Percentiles rank a stretch among this genome's conserved stretches.
These are phyloP conservation scores for Lasioglossum albipes DNA, from an alignment of 1,140 invertebrate species.

Conservation along the genomic window DNA sequence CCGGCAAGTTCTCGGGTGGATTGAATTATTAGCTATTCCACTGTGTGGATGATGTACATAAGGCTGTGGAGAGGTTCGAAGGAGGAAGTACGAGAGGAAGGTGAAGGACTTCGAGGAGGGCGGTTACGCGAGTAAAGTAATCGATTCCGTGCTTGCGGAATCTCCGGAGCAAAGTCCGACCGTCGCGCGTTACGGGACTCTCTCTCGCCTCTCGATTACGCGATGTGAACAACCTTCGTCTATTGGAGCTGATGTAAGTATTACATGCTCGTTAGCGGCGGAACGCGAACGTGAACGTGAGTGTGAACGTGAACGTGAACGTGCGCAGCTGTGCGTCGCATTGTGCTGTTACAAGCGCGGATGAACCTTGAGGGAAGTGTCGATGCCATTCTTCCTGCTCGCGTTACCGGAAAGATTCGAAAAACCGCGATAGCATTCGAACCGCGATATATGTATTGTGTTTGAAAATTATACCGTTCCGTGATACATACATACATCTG, in stretches of 20 bases:
- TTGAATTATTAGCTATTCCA: too few species aligned
- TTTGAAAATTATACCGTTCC: background rate
- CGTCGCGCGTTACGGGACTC: constrained; percentile 62
- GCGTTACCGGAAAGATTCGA: constrained; percentile 11
- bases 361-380: background rate
- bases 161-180: constrained; percentile 50
- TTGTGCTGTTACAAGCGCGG: background rate
- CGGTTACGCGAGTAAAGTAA: constrained; percentile 8
- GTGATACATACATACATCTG: background rate
- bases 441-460: background rate
- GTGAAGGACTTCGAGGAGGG: constrained; percentile 2
- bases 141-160: constrained; percentile 17
- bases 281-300: constrained; percentile 60
- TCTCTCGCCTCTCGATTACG: constrained; percentile 59
- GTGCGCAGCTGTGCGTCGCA: constrained; percentile 57
- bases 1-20: too few species aligned
- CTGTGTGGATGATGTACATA: too few species aligned
- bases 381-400: constrained; percentile 33
- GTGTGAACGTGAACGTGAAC: constrained; percentile 67
- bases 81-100: background rate
- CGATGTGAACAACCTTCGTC: constrained; percentile 69
- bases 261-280: constrained; percentile 71
- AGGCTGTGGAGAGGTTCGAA: background rate
- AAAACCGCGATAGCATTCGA: background rate
- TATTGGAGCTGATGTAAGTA: constrained; percentile 70